phyloP scores from a whole-genome alignment of 2,113 vertebrate species.

The Uria lomvia region DNA sequence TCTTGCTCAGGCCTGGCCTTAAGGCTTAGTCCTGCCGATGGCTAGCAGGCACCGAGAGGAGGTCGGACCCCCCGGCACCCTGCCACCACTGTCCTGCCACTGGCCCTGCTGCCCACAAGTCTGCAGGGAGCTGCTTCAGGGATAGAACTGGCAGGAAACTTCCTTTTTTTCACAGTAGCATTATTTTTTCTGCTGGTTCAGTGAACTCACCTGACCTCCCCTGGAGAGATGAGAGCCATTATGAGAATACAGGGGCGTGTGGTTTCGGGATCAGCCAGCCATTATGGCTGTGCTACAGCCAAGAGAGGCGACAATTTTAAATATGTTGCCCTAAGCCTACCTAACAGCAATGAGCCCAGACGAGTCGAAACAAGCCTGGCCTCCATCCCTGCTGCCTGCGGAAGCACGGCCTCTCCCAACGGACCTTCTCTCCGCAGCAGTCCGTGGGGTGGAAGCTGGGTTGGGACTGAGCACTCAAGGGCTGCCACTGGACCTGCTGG shows the following conservation, averaged over 20 bases:
- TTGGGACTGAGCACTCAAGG: neutral
- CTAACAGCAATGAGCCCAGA: neutral
- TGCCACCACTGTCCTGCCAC: neutral
- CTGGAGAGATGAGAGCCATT: neutral
- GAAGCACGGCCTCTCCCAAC: fast-evolving
- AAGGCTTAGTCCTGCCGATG: neutral
- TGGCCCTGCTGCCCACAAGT: neutral
- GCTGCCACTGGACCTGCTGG: neutral
- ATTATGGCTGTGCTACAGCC: neutral
- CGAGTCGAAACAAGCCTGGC: neutral
- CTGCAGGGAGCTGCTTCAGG: neutral
- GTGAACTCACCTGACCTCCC: neutral
- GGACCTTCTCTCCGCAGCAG: neutral
- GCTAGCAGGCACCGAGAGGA: neutral
- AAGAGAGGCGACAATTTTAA: neutral
- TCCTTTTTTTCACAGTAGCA: no score
- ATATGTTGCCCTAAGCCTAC: neutral
- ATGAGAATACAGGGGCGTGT: neutral
- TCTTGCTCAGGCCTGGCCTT: neutral
- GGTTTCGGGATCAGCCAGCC: neutral
- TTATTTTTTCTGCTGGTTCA: neutral
- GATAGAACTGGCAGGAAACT: neutral
- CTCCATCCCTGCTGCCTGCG: neutral
- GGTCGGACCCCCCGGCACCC: fast-evolving
- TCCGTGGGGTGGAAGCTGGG: neutral